Conservation (phyloP, 2,797 vertebrate species). For the Astyanax mexicanus region DNA sequence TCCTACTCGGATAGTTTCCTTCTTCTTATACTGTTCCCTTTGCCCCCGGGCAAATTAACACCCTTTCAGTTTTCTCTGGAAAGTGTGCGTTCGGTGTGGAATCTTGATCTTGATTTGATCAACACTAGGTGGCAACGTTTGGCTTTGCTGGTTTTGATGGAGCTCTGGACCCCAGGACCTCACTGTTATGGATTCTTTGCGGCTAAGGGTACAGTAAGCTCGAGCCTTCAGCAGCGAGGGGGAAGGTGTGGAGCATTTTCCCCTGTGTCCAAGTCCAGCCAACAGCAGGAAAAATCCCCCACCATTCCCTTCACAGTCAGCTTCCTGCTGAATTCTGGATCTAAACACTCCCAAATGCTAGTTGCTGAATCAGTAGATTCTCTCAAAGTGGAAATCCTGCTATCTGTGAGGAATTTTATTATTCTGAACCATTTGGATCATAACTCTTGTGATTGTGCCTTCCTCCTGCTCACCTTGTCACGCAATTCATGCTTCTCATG, state of each 20-base stretch:
- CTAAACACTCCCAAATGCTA: conserved; percentile 50
- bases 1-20: conserved; percentile 70
- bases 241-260: conserved; percentile 40
- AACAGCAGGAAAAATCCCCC: conserved; percentile 37
- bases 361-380: conserved; percentile 68
- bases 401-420: conserved; percentile 77
- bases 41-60: conserved; percentile 64
- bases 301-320: conserved; percentile 25
- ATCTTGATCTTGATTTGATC: conserved; percentile 51
- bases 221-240: conserved; percentile 47
- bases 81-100: conserved; percentile 65
- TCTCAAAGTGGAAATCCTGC: conserved; percentile 68
- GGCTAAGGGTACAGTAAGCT: conserved; percentile 69
- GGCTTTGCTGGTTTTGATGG: conserved; percentile 42
- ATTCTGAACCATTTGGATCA: conserved; percentile 67
- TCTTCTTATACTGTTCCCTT: conserved; percentile 61
- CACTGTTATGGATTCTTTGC: conserved; percentile 69
- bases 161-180: conserved; percentile 45
- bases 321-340: conserved; percentile 48
- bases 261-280: conserved; percentile 27
- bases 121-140: conserved; percentile 68
- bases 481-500: conserved; percentile 56
- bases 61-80: conserved; percentile 55
- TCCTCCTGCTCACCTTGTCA: conserved; percentile 70
- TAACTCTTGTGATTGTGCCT: conserved; percentile 7